Evolutionary conservation across 2,113 vertebrate genomes (phyloP).

Genomic region (Monarcha castaneiventris): DNA sequence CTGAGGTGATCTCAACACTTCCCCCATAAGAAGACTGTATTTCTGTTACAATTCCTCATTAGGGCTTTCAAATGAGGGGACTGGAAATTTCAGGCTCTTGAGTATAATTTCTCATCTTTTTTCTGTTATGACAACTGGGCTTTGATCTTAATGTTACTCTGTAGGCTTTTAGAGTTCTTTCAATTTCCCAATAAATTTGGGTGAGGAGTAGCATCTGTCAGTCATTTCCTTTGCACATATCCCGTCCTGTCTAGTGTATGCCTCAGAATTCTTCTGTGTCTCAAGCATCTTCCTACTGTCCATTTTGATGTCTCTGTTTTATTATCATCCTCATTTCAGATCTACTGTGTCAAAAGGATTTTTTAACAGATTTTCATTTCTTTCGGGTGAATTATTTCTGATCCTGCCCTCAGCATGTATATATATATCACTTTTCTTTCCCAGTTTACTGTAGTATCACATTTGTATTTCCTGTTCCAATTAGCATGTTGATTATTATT

Average conservation of each 20-base stretch:
- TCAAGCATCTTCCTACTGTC: not conserved
- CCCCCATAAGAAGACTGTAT: not conserved
- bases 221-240: not conserved
- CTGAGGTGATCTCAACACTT: too few relatives aligned
- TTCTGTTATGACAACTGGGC: not conserved
- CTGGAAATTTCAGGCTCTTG: not conserved
- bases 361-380: not conserved
- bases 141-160: not conserved
- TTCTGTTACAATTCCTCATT: not conserved
- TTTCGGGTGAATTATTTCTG: not conserved
- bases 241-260: not conserved
- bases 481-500: too few relatives aligned
- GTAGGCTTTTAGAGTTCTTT: not conserved
- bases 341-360: not conserved
- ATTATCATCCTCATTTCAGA: not conserved
- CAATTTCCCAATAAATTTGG: not conserved
- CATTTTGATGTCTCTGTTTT: not conserved
- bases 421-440: too few relatives aligned
- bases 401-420: too few relatives aligned
- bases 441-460: too few relatives aligned
- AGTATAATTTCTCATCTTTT: not conserved
- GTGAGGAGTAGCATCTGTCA: not conserved
- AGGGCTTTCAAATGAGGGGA: not conserved
- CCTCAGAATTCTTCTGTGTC: not conserved
- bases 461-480: too few relatives aligned